Evolutionary conservation across 64 coral and sea anemone genomes (phyloP).

Genomic region (Catalaphyllia jardinei): DNA sequence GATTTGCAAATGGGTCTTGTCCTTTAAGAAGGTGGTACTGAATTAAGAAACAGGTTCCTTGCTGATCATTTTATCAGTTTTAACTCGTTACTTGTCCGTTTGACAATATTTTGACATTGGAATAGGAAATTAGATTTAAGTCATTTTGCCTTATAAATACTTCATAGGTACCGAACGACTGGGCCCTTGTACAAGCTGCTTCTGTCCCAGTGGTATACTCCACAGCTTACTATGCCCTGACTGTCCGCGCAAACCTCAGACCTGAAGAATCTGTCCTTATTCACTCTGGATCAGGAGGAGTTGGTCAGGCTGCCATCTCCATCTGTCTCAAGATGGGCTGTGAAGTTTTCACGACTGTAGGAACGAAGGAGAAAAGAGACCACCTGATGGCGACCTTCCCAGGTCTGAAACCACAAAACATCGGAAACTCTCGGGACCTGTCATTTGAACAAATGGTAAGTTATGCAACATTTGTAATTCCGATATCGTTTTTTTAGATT

Average conservation of each 20-base stretch:
- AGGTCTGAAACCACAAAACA: slow-evolving; percentile 68
- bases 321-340: slow-evolving; percentile 83
- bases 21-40: too few relatives aligned
- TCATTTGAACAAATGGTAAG: slow-evolving; percentile 87
- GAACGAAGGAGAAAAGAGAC: slow-evolving; percentile 76
- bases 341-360: slow-evolving; percentile 84
- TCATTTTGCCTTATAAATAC: not conserved
- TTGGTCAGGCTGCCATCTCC: slow-evolving; percentile 87
- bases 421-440: slow-evolving; percentile 81
- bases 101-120: not conserved
- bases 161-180: slow-evolving; percentile 63
- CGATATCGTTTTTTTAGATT: not conserved
- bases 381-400: slow-evolving; percentile 69
- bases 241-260: slow-evolving; percentile 66
- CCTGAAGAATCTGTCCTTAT: slow-evolving; percentile 73
- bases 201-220: slow-evolving; percentile 83
- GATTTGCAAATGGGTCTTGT: too few relatives aligned
- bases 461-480: not conserved
- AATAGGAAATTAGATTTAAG: not conserved
- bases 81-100: not conserved
- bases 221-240: slow-evolving; percentile 81
- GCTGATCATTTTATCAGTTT: not conserved
- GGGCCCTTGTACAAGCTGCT: slow-evolving; percentile 77
- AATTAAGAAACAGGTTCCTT: too few relatives aligned
- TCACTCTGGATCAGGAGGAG: slow-evolving; percentile 84